Evolutionary conservation across 2,113 vertebrate genomes (phyloP).

Genomic region (Thryonomys swinderianus): DNA sequence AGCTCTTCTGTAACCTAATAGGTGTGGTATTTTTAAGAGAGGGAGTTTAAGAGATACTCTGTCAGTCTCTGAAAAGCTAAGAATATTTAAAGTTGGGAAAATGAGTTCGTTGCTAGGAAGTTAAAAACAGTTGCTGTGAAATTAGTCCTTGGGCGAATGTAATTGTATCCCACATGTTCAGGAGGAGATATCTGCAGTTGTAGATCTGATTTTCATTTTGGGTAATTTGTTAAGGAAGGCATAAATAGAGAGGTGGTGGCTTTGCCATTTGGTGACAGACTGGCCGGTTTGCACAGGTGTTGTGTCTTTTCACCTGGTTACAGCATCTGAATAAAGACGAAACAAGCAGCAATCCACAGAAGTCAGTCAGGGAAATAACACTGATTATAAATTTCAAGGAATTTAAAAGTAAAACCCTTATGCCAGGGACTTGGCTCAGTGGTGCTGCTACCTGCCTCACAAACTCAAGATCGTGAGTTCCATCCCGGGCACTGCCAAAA

Average conservation of each 20-base stretch:
- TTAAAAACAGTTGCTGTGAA: slow-evolving; percentile 40
- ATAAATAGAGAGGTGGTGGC: neutral
- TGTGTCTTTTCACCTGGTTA: neutral
- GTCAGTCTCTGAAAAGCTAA: slow-evolving; percentile 28
- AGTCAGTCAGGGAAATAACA: neutral
- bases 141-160: neutral
- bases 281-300: neutral
- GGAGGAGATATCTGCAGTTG: slow-evolving; percentile 3
- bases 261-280: neutral
- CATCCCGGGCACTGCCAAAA: too few species aligned
- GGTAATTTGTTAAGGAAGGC: neutral
- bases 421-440: too few species aligned
- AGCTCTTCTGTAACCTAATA: slow-evolving; percentile 36
- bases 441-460: too few species aligned
- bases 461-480: too few species aligned
- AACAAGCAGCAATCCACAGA: neutral
- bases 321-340: neutral
- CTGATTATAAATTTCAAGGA: neutral
- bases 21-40: neutral
- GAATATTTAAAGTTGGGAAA: slow-evolving; percentile 13
- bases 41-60: slow-evolving; percentile 11
- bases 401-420: neutral
- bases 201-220: neutral
- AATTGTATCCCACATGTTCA: slow-evolving; percentile 22
- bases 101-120: neutral